Conservation (phyloP, 2,888 invertebrate genomes). For the Epirrita christyi region DNA sequence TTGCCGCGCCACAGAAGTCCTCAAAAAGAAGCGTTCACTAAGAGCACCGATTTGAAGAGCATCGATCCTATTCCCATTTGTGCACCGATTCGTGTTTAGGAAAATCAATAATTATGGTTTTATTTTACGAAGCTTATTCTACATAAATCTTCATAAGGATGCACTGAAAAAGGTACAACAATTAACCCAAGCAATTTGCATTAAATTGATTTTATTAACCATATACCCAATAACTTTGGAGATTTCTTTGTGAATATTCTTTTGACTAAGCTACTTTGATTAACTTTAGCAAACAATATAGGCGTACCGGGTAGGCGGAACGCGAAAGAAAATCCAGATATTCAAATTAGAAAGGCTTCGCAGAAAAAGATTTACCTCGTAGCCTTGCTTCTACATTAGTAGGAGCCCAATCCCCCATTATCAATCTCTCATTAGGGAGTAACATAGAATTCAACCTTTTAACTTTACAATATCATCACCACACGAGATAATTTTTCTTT, state of each 20-base stretch:
- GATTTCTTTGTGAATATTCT: conserved; percentile 51
- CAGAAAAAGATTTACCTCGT: neutral
- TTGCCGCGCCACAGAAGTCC: too few species aligned
- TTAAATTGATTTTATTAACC: conserved; percentile 67
- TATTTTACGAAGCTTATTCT: too few species aligned
- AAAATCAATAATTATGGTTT: too few species aligned
- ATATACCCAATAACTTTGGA: conserved; percentile 47
- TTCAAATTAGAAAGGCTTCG: neutral
- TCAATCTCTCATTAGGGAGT: too few species aligned
- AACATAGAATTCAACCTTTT: too few species aligned
- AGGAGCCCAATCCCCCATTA: too few species aligned
- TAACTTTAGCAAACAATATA: conserved; percentile 44
- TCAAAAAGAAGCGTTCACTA: too few species aligned
- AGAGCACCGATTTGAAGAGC: too few species aligned
- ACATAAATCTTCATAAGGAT: conserved; percentile 13
- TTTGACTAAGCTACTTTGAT: conserved; percentile 54
- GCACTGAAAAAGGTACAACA: conserved; percentile 35
- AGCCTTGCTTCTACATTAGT: neutral
- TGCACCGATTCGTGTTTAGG: too few species aligned
- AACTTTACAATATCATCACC: too few species aligned
- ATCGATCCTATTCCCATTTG: too few species aligned
- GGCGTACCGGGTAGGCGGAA: conserved; percentile 19
- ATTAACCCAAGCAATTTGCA: conserved; percentile 56
- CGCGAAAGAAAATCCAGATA: conserved; percentile 21
- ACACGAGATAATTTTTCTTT: too few species aligned